Evolutionary conservation across 2,888 invertebrate species (phyloP).

Genomic region (Cheilosia pagana): DNA sequence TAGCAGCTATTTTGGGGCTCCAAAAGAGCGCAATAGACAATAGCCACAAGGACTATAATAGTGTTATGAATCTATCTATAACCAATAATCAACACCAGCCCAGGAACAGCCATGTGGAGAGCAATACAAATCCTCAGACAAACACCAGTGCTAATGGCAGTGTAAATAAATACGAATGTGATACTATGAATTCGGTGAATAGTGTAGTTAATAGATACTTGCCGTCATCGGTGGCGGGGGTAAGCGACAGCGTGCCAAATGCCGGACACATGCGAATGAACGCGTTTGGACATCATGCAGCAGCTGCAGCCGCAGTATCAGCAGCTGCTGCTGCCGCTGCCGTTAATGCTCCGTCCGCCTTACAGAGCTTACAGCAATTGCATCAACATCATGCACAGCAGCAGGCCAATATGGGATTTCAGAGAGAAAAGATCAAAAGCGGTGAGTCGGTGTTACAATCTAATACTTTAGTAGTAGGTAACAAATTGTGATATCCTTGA

Average conservation of each 20-base stretch:
- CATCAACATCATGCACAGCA: constrained; percentile 83
- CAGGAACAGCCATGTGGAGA: constrained; percentile 31
- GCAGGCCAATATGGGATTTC: constrained; percentile 80
- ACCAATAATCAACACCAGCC: constrained; percentile 76
- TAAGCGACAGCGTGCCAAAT: constrained; percentile 66
- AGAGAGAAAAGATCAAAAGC: constrained; percentile 81
- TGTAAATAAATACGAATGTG: constrained; percentile 82
- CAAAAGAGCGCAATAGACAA: constrained; percentile 83
- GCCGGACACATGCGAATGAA: constrained; percentile 73
- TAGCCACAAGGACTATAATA: constrained; percentile 82
- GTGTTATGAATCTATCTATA: constrained; percentile 83
- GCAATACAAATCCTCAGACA: constrained; percentile 8
- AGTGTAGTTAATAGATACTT: constrained; percentile 76
- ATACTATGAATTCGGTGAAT: constrained; percentile 78
- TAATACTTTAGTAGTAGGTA: too few species aligned
- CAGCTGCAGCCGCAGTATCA: constrained; percentile 78
- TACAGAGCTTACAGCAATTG: constrained; percentile 83
- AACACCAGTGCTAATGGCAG: constrained; percentile 68
- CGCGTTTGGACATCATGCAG: constrained; percentile 77
- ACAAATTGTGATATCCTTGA: too few species aligned
- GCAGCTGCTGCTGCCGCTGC: constrained; percentile 79
- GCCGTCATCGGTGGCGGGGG: constrained; percentile 65
- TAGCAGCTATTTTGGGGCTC: constrained; percentile 93
- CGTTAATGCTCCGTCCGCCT: constrained; percentile 80
- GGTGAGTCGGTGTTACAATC: constrained; percentile 76